Conservation (phyloP, 2,888 invertebrate species). For the Heteromurus nitidus region DNA sequence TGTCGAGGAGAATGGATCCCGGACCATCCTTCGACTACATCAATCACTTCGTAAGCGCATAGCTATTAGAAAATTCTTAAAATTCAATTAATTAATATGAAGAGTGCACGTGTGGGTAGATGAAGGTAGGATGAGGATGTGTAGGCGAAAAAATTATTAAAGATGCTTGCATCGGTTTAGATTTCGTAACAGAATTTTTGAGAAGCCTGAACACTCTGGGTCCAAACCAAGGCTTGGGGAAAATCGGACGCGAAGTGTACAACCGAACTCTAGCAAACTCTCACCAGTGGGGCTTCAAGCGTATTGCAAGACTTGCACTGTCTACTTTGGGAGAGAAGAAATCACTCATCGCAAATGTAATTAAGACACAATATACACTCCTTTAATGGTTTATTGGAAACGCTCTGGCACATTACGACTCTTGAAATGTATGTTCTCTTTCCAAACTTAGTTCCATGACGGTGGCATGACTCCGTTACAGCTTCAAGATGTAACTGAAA, state of each 20-base stretch:
- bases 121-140: too few relatives aligned
- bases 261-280: conserved; percentile 29
- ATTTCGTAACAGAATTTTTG: conserved; percentile 44
- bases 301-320: conserved; percentile 37
- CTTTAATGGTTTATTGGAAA: too few relatives aligned
- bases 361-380: too few relatives aligned
- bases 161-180: conserved; percentile 3
- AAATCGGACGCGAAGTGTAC: conserved; percentile 39
- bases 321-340: conserved; percentile 34
- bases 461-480: conserved; percentile 31
- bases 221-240: conserved; percentile 18
- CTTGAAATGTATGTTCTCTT: conserved; percentile 17
- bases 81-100: not conserved
- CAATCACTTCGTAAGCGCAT: conserved; percentile 30
- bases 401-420: too few relatives aligned
- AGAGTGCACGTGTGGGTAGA: too few relatives aligned
- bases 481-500: conserved; percentile 21
- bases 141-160: too few relatives aligned
- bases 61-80: not conserved
- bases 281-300: conserved; percentile 39
- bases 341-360: conserved; percentile 42
- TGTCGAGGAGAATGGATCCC: conserved; percentile 43
- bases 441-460: conserved; percentile 47
- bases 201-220: conserved; percentile 26
- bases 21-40: conserved; percentile 46